phyloP scores from a whole-genome alignment of 2,888 invertebrate genomes.

The Beris morrisii region DNA sequence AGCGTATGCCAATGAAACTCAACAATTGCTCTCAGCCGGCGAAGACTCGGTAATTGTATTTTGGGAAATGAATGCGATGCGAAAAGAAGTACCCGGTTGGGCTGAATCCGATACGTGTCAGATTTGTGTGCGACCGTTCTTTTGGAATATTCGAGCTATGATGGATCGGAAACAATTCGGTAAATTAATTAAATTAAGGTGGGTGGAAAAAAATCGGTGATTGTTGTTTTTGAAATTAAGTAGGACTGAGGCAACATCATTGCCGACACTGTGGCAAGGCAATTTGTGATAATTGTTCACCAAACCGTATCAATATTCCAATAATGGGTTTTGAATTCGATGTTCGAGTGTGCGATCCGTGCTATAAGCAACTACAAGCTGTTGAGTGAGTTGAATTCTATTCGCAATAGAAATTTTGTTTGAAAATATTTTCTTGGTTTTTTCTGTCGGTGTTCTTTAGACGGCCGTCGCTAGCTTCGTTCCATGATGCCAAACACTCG shows the following conservation, averaged over 20 bases:
- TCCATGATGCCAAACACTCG: constrained; percentile 93
- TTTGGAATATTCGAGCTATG: constrained; percentile 99
- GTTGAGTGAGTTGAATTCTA: constrained; percentile 71
- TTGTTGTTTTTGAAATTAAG: background rate
- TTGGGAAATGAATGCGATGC: constrained; percentile 89
- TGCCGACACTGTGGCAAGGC: constrained; percentile 95
- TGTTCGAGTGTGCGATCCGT: constrained; percentile 92
- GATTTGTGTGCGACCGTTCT: constrained; percentile 93
- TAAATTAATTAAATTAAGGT: constrained; percentile 40
- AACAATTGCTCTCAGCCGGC: constrained; percentile 83
- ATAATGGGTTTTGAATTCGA: constrained; percentile 98
- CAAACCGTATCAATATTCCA: constrained; percentile 85
- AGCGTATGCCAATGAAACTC: constrained; percentile 78
- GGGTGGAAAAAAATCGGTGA: no score
- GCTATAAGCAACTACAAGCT: constrained; percentile 79
- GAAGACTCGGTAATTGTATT: constrained; percentile 90
- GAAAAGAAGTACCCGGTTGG: constrained; percentile 95
- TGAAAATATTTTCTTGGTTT: constrained; percentile 6
- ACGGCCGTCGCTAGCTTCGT: constrained; percentile 87
- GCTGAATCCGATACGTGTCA: constrained; percentile 92
- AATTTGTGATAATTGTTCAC: constrained; percentile 90
- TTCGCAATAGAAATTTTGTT: constrained; percentile 6
- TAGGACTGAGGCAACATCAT: constrained; percentile 79
- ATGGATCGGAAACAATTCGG: constrained; percentile 92
- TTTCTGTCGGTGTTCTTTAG: constrained; percentile 56